Base-by-base conservation (phyloP, 2,113 vertebrate genomes). In the Syrrhaptes paradoxus region DNA sequence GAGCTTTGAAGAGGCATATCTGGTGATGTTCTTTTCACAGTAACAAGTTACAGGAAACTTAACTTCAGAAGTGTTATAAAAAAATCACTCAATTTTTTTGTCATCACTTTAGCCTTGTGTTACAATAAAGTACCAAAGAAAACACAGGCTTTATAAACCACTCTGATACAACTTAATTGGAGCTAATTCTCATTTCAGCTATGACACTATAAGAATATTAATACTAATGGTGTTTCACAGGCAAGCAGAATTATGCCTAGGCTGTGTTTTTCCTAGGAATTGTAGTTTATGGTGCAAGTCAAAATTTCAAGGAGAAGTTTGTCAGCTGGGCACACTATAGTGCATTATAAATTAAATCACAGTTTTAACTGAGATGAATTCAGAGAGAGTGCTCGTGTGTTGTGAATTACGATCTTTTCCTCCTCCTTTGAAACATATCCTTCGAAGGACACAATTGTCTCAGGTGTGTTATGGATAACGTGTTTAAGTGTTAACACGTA, bases 281-380 rank as follows among this genome's bases (percentile, higher is more conserved):
- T 75, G 13, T 46, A 22, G 34, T 82, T 85, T n/a, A 54, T 58
- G 11, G 29, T 72, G 16, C 11, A 87, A 59, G 31, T 82, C 17
- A 72, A 89, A 89, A 85, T 93, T 87, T 94, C 58, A 93, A 76
- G 67, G 79, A 83, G 41, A 93, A 57, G 11, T 82, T 48, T 49
- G 52, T 93, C 74, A 80, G 20, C 52, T 67, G 81, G 26, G 32
- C 86, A 32, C 34, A 65, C 48, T 57, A 36, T 28, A 68, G 63
- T 61, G 3, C 29, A 36, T 95, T 87, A 65, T 58, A 80, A 85
- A 91, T 68, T 26, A 75, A 94, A n/a, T 54, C 19, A 49, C 54
- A 59, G 5, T 29, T 71, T 61, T 89, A 83, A 66, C 49, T 72
- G 70, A 95, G 41, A 4, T 78, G 70, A 79, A 78, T 87, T 89